Evolutionary conservation across 2,888 invertebrate genomes (phyloP).

Genomic region (Cryptophagus acutangulus): DNA sequence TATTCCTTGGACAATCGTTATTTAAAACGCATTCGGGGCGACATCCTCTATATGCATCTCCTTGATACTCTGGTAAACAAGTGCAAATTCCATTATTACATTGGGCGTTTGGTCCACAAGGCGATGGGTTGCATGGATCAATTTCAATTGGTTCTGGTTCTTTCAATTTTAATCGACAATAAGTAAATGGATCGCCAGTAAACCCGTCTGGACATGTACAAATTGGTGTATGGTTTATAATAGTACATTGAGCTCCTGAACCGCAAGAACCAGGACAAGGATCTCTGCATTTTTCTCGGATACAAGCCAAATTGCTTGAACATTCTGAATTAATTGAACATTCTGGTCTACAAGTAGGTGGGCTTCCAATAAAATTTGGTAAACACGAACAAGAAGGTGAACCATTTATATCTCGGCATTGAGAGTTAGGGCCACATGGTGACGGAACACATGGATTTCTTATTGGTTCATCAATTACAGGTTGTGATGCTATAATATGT

Average conservation of each 20-base stretch:
- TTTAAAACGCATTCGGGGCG: conserved; percentile 69
- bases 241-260: conserved; percentile 56
- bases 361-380: conserved; percentile 60
- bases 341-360: conserved; percentile 69
- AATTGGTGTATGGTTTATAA: conserved; percentile 65
- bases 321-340: conserved; percentile 71
- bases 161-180: conserved; percentile 45
- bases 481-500: conserved; percentile 27
- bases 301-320: conserved; percentile 64
- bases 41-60: conserved; percentile 68
- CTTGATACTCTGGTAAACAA: conserved; percentile 63
- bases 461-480: conserved; percentile 37
- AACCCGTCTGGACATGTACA: conserved; percentile 61
- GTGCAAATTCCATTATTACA: conserved; percentile 62
- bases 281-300: conserved; percentile 67
- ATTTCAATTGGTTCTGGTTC: conserved; percentile 20
- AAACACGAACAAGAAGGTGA: conserved; percentile 64
- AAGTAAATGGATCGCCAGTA: conserved; percentile 55
- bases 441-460: conserved; percentile 64
- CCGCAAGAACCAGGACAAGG: conserved; percentile 72
- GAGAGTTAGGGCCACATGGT: conserved; percentile 64
- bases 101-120: conserved; percentile 73
- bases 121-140: conserved; percentile 65
- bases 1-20: conserved; percentile 63
- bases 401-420: conserved; percentile 58